Evolutionary conservation across 2,888 invertebrate species (phyloP).

Genomic region (Pantelozetes paolii): DNA sequence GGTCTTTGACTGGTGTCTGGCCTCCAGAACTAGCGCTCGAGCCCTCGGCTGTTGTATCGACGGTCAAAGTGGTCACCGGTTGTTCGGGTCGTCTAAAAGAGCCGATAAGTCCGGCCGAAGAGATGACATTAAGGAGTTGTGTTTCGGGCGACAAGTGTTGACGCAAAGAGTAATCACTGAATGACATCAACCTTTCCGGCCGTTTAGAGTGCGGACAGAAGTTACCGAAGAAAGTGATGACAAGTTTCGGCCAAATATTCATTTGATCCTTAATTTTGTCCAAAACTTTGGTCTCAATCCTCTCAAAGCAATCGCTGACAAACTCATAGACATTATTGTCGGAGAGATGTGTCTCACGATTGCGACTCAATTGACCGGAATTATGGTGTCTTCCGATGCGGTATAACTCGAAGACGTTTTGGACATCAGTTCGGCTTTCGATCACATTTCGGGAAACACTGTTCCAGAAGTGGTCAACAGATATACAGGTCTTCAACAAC

Average conservation of each 20-base stretch:
- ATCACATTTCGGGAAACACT: not conserved
- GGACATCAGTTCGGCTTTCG: constrained; percentile 6
- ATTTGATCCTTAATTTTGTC: not conserved
- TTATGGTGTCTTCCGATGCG: constrained; percentile 29
- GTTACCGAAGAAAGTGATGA: constrained; percentile 16
- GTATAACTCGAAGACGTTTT: constrained; percentile 9
- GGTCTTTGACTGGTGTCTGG: not conserved
- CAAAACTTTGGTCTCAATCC: not conserved
- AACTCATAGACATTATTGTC: not conserved
- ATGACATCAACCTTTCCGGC: constrained; percentile 8
- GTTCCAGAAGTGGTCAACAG: not conserved
- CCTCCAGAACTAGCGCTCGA: not conserved
- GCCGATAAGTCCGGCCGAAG: constrained; percentile 15
- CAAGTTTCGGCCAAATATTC: constrained; percentile 14
- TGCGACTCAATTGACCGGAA: not conserved
- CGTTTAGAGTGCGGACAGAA: constrained; percentile 17
- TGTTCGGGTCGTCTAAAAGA: not conserved
- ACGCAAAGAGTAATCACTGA: not conserved
- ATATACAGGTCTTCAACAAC: not conserved
- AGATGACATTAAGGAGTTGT: constrained; percentile 6
- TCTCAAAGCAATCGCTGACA: constrained; percentile 25
- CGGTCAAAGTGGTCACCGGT: not conserved
- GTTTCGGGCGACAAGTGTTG: not conserved
- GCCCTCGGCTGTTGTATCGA: not conserved
- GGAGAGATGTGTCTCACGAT: constrained; percentile 1